Evolutionary conservation across 2,797 vertebrate genomes (phyloP).

Genomic region (Nannoperca obscura): DNA sequence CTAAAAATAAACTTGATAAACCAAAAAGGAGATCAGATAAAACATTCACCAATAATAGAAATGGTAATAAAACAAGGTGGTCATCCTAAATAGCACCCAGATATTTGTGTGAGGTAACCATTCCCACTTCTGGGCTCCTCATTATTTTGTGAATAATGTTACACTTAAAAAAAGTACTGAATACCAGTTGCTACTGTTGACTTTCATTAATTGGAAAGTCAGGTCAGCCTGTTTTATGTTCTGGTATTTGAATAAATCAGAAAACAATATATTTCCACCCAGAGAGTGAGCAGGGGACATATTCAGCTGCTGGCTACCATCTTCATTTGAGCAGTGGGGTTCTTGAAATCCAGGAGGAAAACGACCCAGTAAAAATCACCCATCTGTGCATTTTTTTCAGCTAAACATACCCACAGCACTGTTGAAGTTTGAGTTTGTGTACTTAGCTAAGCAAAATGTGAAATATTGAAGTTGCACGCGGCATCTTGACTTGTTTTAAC

Average conservation of each 20-base stretch:
- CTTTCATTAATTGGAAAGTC: neutral
- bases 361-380: neutral
- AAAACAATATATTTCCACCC: slow-evolving; percentile 11
- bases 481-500: neutral
- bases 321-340: slow-evolving; percentile 9
- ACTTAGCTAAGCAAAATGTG: neutral
- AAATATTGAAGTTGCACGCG: neutral
- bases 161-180: neutral
- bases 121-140: neutral
- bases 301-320: neutral
- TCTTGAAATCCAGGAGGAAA: neutral
- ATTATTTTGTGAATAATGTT: neutral
- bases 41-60: too few relatives aligned
- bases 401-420: neutral
- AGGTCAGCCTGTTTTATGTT: neutral
- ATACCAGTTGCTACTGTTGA: neutral
- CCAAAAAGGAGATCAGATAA: too few relatives aligned
- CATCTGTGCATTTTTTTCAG: neutral
- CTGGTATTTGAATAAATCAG: slow-evolving; percentile 20
- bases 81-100: too few relatives aligned
- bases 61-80: too few relatives aligned
- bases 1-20: too few relatives aligned
- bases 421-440: neutral
- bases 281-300: neutral
- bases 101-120: neutral